phyloP scores from a whole-genome alignment of 1,140 invertebrate genomes.

The Brachionus paranguensis region DNA sequence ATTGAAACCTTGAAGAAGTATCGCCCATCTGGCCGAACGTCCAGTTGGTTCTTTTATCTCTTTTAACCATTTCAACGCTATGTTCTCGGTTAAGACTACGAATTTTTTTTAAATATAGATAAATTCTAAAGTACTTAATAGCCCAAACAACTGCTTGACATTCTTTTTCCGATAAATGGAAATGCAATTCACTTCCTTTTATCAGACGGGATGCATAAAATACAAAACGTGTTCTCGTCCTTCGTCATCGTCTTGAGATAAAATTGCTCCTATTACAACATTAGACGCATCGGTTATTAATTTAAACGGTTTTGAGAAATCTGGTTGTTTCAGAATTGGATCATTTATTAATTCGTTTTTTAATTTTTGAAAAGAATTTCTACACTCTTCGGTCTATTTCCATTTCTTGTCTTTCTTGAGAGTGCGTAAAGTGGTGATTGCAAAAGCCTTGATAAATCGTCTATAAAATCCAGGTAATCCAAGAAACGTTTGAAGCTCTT shows the following conservation, averaged over 20 bases:
- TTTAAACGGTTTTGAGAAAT: too few relatives aligned
- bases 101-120: slow-evolving; percentile 58
- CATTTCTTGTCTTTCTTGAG: slow-evolving; percentile 48
- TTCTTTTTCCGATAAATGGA: slow-evolving; percentile 56
- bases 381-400: slow-evolving; percentile 41
- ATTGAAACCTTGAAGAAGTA: too few relatives aligned
- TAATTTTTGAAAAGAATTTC: slow-evolving; percentile 4
- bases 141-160: slow-evolving; percentile 57
- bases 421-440: slow-evolving; percentile 49
- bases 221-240: background rate
- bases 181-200: slow-evolving; percentile 53
- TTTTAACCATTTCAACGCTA: slow-evolving; percentile 54
- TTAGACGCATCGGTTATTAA: too few relatives aligned
- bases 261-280: slow-evolving; percentile 1
- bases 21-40: too few relatives aligned
- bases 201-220: slow-evolving; percentile 50
- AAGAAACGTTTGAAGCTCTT: slow-evolving; percentile 43
- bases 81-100: slow-evolving; percentile 58
- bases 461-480: slow-evolving; percentile 46
- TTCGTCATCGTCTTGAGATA: background rate
- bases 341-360: background rate
- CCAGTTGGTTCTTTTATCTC: too few relatives aligned
- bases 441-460: slow-evolving; percentile 42
- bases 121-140: slow-evolving; percentile 55
- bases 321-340: slow-evolving; percentile 44